A percentile compares a stretch with the other conserved stretches of the same genome.
Conservation (phyloP, 2,797 vertebrate genomes). For the Ara ararauna region DNA sequence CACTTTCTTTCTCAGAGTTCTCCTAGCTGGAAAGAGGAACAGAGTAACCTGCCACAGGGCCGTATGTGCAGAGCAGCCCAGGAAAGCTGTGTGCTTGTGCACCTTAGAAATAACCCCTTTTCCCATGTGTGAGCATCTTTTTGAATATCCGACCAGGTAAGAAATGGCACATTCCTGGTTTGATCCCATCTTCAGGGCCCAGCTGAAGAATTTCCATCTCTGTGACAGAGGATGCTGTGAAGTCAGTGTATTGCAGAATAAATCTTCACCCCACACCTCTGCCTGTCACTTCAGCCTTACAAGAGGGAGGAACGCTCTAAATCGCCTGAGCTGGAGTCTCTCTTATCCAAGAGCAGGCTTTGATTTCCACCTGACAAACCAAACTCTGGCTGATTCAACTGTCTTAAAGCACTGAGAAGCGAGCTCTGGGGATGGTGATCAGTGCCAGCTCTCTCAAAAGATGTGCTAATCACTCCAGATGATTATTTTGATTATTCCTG, state of each 20-base stretch:
- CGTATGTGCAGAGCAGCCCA: neutral
- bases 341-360: neutral
- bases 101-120: neutral
- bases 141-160: neutral
- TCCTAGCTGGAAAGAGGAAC: neutral
- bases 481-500: neutral
- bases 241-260: neutral
- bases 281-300: neutral
- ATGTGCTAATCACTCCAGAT: neutral
- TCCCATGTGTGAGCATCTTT: too few species aligned
- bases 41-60: neutral
- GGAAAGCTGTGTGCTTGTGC: accelerated
- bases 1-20: neutral
- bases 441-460: neutral
- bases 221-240: neutral
- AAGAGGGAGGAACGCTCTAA: neutral
- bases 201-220: neutral
- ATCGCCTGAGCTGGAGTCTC: accelerated
- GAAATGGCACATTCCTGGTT: neutral
- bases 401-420: neutral
- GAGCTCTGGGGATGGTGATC: accelerated
- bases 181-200: neutral
- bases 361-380: neutral
- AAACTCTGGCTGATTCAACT: neutral
- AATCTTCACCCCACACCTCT: neutral